Percentiles rank a stretch among this genome's conserved stretches.
Evolutionary conservation across 2,797 vertebrate species (phyloP).

Genomic region (Steatocranus sp.): DNA sequence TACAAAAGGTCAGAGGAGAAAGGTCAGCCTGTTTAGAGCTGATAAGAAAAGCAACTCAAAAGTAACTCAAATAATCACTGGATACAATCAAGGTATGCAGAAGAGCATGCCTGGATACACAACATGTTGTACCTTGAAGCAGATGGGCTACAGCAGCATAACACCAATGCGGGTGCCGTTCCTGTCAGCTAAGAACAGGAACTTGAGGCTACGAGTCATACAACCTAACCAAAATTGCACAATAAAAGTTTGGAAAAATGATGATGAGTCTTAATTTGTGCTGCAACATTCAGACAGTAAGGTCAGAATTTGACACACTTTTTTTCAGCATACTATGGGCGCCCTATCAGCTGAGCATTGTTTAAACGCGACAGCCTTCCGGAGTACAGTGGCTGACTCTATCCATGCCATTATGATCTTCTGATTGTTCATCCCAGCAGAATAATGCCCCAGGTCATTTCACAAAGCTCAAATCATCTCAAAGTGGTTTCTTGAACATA

Average conservation of each 20-base stretch:
- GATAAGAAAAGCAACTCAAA: background rate
- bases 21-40: background rate
- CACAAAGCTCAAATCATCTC: background rate
- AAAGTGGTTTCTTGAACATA: background rate
- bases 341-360: background rate
- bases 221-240: background rate
- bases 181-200: background rate
- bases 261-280: background rate
- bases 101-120: background rate
- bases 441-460: rapidly evolving
- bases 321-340: background rate
- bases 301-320: background rate
- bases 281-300: background rate
- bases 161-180: background rate
- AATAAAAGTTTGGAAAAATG: background rate
- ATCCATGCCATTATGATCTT: rapidly evolving
- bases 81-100: background rate
- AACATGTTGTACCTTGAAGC: background rate
- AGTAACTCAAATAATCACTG: background rate
- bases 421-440: background rate
- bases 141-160: background rate
- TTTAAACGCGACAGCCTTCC: rapidly evolving
- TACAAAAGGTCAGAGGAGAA: background rate
- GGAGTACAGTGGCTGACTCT: background rate
- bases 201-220: background rate